Base-by-base conservation (phyloP, 2,113 vertebrate genomes). In the Chaetorhynchus papuensis region DNA sequence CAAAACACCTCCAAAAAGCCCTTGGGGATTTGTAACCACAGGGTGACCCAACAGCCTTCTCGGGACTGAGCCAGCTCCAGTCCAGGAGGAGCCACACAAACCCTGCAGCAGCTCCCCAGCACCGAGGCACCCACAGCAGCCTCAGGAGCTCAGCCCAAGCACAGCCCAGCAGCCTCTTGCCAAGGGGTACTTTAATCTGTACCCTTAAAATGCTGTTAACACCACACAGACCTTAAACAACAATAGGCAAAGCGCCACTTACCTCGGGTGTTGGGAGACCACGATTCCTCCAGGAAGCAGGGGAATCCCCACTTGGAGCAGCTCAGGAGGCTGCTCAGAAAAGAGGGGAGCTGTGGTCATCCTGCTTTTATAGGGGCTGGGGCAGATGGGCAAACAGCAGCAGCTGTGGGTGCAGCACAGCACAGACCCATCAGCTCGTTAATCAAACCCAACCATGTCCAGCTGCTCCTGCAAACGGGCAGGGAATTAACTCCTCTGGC, bases 291-390 rank as follows among this genome's bases (percentile, higher is more conserved):
- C 54, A 53, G 21, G 1, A 27, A 5, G 1, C 0, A 60, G 15
- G 4, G 9, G 1, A 3, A 79, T 1, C 0, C 3, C 6, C 15
- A 0, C 3, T 0, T 0, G 0, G 1, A 52, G 0, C 0, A 22
- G 0, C 3, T 13, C 21, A 14, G 2, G 0, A 12, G 2, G 0
- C 7, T 4, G 7, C 9, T 3, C 1, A 23, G 0, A 24, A 0
- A 2, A 0, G 0, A 5, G 0, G 0, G 0, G 0, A 0, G 0
- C 0, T 1, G 8, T 3, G 10, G 1, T 45, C 60, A 23, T 3
- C n/a, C 16, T 39, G 33, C 10, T 85, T 78, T 50, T 66, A 13
- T 7, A 35, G 42, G 24, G 35, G 35, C 33, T 15, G 71, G 52
- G 37, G 42, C 77, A 21, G 47, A 59, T 3, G 54, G 45, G 31